A percentile compares a stretch with the other conserved stretches of the same genome.
These are phyloP conservation scores for Eublepharis macularius DNA, from an alignment of 2,113 vertebrate genomes.

Conservation along the genomic window DNA sequence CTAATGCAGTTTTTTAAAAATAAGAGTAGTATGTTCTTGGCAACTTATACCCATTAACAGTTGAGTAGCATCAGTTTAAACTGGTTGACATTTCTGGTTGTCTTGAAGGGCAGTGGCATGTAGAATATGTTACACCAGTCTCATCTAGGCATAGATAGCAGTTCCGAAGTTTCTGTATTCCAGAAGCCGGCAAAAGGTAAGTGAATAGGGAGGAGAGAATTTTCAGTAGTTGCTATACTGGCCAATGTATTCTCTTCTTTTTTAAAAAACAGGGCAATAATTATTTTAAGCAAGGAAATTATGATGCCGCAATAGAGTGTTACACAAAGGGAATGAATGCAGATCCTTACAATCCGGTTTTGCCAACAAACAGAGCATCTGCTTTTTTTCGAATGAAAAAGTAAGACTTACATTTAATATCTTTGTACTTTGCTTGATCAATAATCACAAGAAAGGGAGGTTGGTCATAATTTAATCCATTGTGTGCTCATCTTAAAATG, in stretches of 20 bases:
- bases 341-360: slow-evolving; percentile 88
- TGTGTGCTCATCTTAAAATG: background rate
- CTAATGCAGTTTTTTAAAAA: too few species aligned
- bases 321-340: slow-evolving; percentile 92
- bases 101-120: background rate
- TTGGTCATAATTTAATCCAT: background rate
- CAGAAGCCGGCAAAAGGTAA: too few species aligned
- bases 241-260: slow-evolving; percentile 4
- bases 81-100: background rate
- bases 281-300: slow-evolving; percentile 90
- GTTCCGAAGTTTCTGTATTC: too few species aligned
- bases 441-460: background rate
- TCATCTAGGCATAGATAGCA: background rate
- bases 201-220: background rate
- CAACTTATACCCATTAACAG: too few species aligned
- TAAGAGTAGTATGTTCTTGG: too few species aligned
- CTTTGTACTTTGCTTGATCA: background rate
- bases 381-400: slow-evolving; percentile 91
- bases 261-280: slow-evolving; percentile 83
- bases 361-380: slow-evolving; percentile 92
- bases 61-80: background rate
- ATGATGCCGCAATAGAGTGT: slow-evolving; percentile 89
- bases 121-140: background rate
- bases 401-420: slow-evolving; percentile 69
- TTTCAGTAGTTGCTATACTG: background rate